These are phyloP conservation scores for Temnothorax rugatulus DNA, from an alignment of 2,888 invertebrate species.

Conservation along the genomic window DNA sequence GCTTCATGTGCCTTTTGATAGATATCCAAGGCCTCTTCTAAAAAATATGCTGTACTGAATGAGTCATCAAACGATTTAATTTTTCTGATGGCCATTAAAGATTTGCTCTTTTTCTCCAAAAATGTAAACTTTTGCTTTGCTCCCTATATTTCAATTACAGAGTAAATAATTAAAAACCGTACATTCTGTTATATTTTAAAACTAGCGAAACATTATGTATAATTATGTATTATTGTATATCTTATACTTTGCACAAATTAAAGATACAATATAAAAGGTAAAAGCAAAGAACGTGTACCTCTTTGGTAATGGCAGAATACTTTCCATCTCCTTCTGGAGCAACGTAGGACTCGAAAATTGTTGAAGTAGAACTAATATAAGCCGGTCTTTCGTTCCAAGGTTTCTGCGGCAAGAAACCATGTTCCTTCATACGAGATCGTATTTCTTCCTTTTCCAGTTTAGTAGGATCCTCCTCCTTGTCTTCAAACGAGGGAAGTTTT, in stretches of 20 bases:
- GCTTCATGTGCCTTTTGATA: conserved; percentile 94
- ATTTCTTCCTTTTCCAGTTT: conserved; percentile 88
- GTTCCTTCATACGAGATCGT: conserved; percentile 92
- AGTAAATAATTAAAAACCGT: not conserved
- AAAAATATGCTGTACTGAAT: conserved; percentile 92
- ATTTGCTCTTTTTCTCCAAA: conserved; percentile 94
- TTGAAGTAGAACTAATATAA: conserved; percentile 91
- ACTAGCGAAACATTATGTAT: not conserved
- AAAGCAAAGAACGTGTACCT: conserved; percentile 84
- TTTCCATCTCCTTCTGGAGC: conserved; percentile 99
- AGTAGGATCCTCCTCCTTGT: conserved; percentile 86
- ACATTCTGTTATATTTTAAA: not conserved
- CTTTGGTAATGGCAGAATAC: conserved; percentile 91
- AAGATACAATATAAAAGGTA: not conserved
- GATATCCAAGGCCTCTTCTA: conserved; percentile 91
- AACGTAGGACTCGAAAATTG: conserved; percentile 94
- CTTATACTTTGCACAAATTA: not conserved
- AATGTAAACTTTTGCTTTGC: conserved; percentile 94
- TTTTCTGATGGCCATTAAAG: conserved; percentile 94
- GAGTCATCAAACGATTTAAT: conserved; percentile 94
- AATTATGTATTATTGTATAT: not conserved
- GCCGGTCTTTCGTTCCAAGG: conserved; percentile 94
- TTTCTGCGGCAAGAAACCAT: conserved; percentile 92
- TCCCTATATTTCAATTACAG: conserved; percentile 87
- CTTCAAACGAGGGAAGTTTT: conserved; percentile 90